Evolutionary conservation across 2,888 invertebrate genomes (phyloP).

Genomic region (Sarcophaga carnaria): DNA sequence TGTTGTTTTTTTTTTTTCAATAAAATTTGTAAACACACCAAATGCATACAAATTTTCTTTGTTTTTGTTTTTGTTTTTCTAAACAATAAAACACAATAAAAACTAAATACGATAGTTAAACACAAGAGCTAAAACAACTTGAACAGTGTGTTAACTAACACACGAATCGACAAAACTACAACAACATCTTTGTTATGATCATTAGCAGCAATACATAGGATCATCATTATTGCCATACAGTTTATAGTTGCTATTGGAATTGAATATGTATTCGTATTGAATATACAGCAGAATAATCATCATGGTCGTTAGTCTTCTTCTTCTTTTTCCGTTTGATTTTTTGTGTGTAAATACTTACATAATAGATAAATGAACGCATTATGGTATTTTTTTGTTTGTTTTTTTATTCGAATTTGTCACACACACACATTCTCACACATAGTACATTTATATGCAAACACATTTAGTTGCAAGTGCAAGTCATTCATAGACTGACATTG

Average conservation of each 20-base stretch:
- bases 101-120: conserved; percentile 7
- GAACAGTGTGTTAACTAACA: background rate
- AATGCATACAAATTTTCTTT: conserved; percentile 50
- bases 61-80: conserved; percentile 15
- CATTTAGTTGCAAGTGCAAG: conserved; percentile 60
- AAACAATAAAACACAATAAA: conserved; percentile 11
- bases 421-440: background rate
- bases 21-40: conserved; percentile 49
- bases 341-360: conserved; percentile 20
- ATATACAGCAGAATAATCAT: conserved; percentile 7
- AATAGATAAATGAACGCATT: conserved; percentile 33
- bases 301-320: conserved; percentile 7
- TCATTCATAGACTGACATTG: conserved; percentile 35
- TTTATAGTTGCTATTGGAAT: conserved; percentile 16
- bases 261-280: background rate
- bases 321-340: background rate
- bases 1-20: background rate
- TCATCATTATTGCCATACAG: conserved; percentile 6
- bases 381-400: background rate
- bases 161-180: background rate
- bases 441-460: background rate
- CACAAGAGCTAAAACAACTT: conserved; percentile 32
- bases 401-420: background rate
- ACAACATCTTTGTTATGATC: background rate
- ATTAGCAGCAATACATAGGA: conserved; percentile 4